phyloP scores from a whole-genome alignment of 1,140 invertebrate genomes.

The Neodiprion fabricii region DNA sequence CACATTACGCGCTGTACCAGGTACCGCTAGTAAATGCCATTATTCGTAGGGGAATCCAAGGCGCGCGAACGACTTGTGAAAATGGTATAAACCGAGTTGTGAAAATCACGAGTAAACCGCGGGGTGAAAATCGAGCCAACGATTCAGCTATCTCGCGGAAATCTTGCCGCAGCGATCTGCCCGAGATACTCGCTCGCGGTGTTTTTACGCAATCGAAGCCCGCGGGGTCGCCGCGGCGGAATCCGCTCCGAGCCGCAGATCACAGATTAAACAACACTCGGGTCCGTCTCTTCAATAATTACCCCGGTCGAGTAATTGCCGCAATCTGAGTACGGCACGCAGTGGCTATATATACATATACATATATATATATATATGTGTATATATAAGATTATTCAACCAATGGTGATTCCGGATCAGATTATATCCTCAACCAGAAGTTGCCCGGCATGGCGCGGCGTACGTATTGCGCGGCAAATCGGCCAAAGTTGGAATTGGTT shows the following conservation, averaged over 20 bases:
- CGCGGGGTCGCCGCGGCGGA: constrained; percentile 32
- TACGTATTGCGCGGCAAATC: constrained; percentile 27
- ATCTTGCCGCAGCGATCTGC: constrained; percentile 22
- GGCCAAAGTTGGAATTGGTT: constrained; percentile 59
- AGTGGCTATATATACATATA: constrained; percentile 33
- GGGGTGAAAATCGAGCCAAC: background rate
- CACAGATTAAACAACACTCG: constrained; percentile 59
- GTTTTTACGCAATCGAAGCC: constrained; percentile 51
- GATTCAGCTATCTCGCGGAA: background rate
- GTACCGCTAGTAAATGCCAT: too few species aligned
- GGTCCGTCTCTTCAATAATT: constrained; percentile 60
- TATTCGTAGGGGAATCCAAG: too few species aligned
- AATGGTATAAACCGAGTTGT: constrained; percentile 24
- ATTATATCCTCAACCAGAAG: constrained; percentile 52
- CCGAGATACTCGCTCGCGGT: constrained; percentile 19
- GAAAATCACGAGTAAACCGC: constrained; percentile 33
- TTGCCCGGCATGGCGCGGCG: constrained; percentile 48
- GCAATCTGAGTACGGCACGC: constrained; percentile 58
- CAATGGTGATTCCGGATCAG: constrained; percentile 58
- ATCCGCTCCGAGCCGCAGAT: constrained; percentile 42
- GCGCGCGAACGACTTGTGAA: background rate
- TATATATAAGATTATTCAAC: constrained; percentile 53
- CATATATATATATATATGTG: constrained; percentile 15
- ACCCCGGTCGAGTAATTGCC: constrained; percentile 55
- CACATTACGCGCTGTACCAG: too few species aligned